These are phyloP conservation scores for Chalcosyrphus nemorum DNA, from an alignment of 2,888 invertebrate genomes.

Conservation along the genomic window DNA sequence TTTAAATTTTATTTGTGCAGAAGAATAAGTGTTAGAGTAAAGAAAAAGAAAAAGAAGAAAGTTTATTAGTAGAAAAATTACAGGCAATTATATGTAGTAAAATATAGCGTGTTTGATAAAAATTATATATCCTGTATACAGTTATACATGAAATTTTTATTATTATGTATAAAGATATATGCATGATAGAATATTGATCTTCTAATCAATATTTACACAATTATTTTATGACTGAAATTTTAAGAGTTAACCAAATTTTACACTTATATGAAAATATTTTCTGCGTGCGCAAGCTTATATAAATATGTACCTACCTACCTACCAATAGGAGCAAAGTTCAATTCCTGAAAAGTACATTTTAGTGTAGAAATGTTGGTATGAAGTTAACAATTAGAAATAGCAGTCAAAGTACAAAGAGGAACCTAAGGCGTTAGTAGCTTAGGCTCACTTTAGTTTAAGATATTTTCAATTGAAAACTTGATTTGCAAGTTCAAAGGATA, in stretches of 20 bases:
- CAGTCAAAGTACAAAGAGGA: background rate
- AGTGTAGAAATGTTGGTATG: background rate
- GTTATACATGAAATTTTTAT: no score
- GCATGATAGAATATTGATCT: constrained; percentile 24
- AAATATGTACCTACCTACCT: background rate
- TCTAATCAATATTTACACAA: constrained; percentile 57
- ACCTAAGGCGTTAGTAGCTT: background rate
- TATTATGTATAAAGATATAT: constrained; percentile 26
- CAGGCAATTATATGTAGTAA: constrained; percentile 75
- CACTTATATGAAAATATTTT: background rate
- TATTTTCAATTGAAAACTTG: no score
- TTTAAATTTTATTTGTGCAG: constrained; percentile 60
- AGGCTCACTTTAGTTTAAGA: no score
- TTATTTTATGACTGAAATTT: constrained; percentile 59
- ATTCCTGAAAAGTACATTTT: no score
- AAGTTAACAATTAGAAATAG: background rate
- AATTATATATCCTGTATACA: constrained; percentile 39
- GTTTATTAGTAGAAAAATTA: constrained; percentile 65
- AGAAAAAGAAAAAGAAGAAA: constrained; percentile 35
- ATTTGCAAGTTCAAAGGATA: no score
- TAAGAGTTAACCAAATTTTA: constrained; percentile 25
- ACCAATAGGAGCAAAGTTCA: background rate
- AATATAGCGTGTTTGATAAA: constrained; percentile 48
- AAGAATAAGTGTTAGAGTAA: constrained; percentile 69
- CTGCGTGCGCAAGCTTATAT: constrained; percentile 5